Conservation (phyloP, 2,113 vertebrate genomes). For the Rhegmatorhina hoffmannsi region DNA sequence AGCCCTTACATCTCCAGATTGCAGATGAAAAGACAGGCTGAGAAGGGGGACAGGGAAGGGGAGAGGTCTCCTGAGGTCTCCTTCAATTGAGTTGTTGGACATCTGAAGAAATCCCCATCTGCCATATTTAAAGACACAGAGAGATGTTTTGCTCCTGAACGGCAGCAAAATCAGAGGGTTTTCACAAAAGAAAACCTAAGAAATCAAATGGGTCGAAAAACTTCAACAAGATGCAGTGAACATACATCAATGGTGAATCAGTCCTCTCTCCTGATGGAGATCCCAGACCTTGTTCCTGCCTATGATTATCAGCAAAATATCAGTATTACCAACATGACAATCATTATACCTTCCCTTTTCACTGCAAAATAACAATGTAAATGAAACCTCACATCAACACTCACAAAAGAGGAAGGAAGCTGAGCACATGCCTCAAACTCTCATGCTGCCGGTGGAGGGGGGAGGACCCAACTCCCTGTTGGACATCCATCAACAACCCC, state of each 20-base stretch:
- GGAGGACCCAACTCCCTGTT: neutral
- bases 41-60: slow-evolving; percentile 32
- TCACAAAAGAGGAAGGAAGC: slow-evolving; percentile 27
- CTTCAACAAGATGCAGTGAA: neutral
- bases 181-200: slow-evolving; percentile 44
- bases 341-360: neutral
- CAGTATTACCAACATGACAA: neutral
- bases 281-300: neutral
- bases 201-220: slow-evolving; percentile 52
- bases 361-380: slow-evolving; percentile 16
- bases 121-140: slow-evolving; percentile 59
- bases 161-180: slow-evolving; percentile 49
- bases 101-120: slow-evolving; percentile 55
- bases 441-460: fast-evolving
- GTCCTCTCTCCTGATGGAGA: slow-evolving; percentile 15
- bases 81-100: slow-evolving; percentile 53
- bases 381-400: neutral
- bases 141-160: slow-evolving; percentile 44
- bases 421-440: neutral
- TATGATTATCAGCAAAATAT: neutral
- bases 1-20: slow-evolving; percentile 65
- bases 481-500: neutral
- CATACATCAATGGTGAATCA: neutral
- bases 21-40: slow-evolving; percentile 67
- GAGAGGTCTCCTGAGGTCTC: slow-evolving; percentile 38